Percentiles rank a stretch among this genome's conserved stretches.
phyloP scores from a whole-genome alignment of 2,888 invertebrate species.

The Branchipolynoe longqiensis region DNA sequence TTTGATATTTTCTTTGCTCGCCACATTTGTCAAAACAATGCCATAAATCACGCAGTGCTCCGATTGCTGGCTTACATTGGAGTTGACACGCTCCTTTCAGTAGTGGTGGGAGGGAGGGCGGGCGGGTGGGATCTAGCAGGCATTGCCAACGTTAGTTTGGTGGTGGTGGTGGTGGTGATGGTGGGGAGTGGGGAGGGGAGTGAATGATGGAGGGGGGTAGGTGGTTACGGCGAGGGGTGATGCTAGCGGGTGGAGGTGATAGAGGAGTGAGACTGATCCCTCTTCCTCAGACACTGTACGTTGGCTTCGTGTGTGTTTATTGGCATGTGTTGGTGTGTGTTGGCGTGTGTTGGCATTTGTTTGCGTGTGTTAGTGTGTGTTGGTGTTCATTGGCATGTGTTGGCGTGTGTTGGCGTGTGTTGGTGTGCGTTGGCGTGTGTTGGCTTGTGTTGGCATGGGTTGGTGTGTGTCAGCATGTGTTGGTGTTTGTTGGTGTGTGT shows the following conservation, averaged over 20 bases:
- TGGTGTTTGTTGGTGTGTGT: too few relatives aligned
- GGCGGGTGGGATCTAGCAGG: not conserved
- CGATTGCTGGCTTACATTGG: constrained; percentile 33
- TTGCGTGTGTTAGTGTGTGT: too few relatives aligned
- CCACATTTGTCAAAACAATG: constrained; percentile 54
- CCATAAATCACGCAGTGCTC: constrained; percentile 51
- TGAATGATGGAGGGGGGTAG: not conserved
- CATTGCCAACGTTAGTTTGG: not conserved
- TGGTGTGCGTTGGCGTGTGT: too few relatives aligned
- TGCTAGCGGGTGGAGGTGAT: not conserved
- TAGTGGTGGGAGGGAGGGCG: not conserved
- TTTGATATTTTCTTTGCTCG: constrained; percentile 50
- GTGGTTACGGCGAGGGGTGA: not conserved
- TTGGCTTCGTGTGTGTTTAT: too few relatives aligned
- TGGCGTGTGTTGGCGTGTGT: too few relatives aligned
- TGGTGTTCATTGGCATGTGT: too few relatives aligned
- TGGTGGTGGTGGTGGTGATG: not conserved
- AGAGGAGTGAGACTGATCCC: too few relatives aligned
- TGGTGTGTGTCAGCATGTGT: too few relatives aligned
- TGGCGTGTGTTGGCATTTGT: too few relatives aligned
- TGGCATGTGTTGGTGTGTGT: too few relatives aligned
- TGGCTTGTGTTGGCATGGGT: too few relatives aligned
- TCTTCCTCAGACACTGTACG: too few relatives aligned
- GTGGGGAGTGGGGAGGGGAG: not conserved
- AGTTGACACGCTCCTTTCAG: constrained; percentile 29